Evolutionary conservation across 2,113 vertebrate genomes (phyloP).

Genomic region (Hylia prasina): DNA sequence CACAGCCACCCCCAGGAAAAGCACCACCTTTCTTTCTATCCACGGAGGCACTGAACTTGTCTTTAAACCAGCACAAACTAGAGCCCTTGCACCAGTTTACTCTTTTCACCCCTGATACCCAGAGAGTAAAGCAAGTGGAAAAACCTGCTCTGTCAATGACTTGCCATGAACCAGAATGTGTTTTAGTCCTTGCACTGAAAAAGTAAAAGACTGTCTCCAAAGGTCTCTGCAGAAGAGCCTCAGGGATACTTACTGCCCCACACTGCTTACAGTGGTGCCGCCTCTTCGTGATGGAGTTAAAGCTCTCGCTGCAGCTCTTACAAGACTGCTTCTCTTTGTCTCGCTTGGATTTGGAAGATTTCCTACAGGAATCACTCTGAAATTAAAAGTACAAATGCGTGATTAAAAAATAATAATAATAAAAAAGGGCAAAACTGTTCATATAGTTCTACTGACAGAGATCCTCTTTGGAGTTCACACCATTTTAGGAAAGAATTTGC

Average conservation of each 20-base stretch:
- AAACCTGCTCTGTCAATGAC: neutral
- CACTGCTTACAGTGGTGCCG: slow-evolving; percentile 94
- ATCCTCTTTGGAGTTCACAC: neutral
- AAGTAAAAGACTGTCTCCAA: neutral
- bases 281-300: slow-evolving; percentile 93
- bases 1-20: rapidly evolving
- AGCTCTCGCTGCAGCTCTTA: slow-evolving; percentile 89
- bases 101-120: rapidly evolving
- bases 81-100: neutral
- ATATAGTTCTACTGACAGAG: neutral
- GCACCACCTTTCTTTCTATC: neutral
- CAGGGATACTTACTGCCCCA: slow-evolving; percentile 79
- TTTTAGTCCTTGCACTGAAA: neutral
- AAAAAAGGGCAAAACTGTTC: neutral
- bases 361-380: slow-evolving; percentile 76
- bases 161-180: neutral
- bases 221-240: neutral
- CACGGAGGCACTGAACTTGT: neutral
- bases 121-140: neutral
- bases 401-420: neutral
- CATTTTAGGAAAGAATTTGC: neutral
- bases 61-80: neutral
- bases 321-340: slow-evolving; percentile 93
- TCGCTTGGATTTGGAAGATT: slow-evolving; percentile 82
- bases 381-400: neutral